Evolutionary conservation across 2,113 vertebrate species (phyloP).

Genomic region (Pardalotus punctatus): DNA sequence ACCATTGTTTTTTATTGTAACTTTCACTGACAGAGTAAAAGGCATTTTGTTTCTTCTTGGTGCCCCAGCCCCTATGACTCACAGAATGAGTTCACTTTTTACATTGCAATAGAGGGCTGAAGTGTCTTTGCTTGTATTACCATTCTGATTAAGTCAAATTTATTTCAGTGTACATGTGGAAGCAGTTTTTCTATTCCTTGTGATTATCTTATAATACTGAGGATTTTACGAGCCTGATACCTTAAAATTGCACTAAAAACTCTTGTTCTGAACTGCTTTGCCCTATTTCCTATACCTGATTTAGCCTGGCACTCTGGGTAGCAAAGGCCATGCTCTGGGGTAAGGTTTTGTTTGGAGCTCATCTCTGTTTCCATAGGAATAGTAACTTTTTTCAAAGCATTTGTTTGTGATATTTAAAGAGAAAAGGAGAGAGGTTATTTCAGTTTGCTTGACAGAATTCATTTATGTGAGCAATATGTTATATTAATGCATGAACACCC

Average conservation of each 20-base stretch:
- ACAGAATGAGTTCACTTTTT: not conserved
- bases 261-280: not conserved
- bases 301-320: not conserved
- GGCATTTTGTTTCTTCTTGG: not conserved
- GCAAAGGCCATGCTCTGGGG: not conserved
- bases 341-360: not conserved
- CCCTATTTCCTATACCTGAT: not conserved
- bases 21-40: not conserved
- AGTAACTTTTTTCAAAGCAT: not conserved
- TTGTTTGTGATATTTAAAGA: constrained; percentile 51
- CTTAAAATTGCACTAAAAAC: not conserved
- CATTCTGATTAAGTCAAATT: not conserved
- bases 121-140: not conserved
- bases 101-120: not conserved
- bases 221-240: not conserved
- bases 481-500: not conserved
- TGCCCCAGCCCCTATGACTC: not conserved
- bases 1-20: not conserved
- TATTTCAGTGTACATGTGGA: not conserved
- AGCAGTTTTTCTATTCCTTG: not conserved
- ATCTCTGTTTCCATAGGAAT: constrained; percentile 48
- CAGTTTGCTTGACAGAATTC: constrained; percentile 15
- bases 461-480: constrained; percentile 5
- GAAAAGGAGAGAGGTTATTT: constrained; percentile 21
- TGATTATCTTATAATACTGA: not conserved